A percentile compares a stretch with the other conserved stretches of the same genome.
These are phyloP conservation scores for Catalaphyllia jardinei DNA, from an alignment of 64 coral and sea anemone species.

Conservation along the genomic window DNA sequence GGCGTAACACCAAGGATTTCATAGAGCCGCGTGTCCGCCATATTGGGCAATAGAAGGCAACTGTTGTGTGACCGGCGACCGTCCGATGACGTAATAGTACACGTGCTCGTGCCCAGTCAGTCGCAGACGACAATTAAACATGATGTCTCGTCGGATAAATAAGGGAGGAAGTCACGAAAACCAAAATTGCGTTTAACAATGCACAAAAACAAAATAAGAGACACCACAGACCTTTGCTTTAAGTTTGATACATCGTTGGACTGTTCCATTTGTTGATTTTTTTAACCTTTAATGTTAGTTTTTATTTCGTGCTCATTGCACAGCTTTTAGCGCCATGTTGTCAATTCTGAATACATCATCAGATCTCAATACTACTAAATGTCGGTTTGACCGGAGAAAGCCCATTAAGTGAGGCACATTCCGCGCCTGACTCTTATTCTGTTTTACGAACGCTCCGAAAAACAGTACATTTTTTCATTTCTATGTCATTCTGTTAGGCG, in stretches of 20 bases:
- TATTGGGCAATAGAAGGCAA: slow-evolving; percentile 79
- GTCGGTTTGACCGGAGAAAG: slow-evolving; percentile 29
- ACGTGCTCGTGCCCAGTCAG: slow-evolving; percentile 44
- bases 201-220: not conserved
- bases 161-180: slow-evolving; percentile 29
- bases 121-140: slow-evolving; percentile 23
- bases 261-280: slow-evolving; percentile 14
- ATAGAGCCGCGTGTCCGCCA: slow-evolving; percentile 99
- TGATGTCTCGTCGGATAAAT: slow-evolving; percentile 3
- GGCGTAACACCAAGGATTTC: slow-evolving; percentile 83
- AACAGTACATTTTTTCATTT: not conserved
- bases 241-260: not conserved
- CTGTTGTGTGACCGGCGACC: slow-evolving; percentile 76
- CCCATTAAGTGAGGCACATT: slow-evolving; percentile 15
- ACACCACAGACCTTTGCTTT: not conserved
- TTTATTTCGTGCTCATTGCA: slow-evolving; percentile 26
- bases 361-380: slow-evolving; percentile 47
- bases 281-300: not conserved
- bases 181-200: not conserved
- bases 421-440: not conserved
- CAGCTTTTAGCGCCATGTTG: slow-evolving; percentile 58
- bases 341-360: slow-evolving; percentile 51
- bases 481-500: not conserved
- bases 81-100: slow-evolving; percentile 77
- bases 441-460: not conserved